Evolutionary conservation across 2,113 vertebrate genomes (phyloP), one percentile per base, ranked within the genome.

Genomic region (Tiliqua scincoides): DNA sequence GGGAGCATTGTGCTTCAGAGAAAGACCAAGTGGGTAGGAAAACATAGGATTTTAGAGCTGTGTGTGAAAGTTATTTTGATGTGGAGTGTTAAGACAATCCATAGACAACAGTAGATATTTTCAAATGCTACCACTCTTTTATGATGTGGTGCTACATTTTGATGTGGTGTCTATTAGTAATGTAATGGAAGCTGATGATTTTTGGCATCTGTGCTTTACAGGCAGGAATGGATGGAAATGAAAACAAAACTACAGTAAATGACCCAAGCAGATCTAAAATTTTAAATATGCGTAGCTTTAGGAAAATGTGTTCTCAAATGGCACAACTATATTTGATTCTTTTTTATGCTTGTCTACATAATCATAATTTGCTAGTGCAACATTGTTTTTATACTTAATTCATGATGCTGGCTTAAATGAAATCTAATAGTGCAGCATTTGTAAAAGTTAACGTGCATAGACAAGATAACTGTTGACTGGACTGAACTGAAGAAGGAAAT

Each of bases 401-500:
- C 63, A 6, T 83, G 1, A 70, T 86, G 11, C 11, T 65, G 3
- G 48, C 4, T 52, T 87, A 87, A 85, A 35, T 11, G 77, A 54
- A n/a, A 23, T 82, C 2, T 57, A 76, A 3, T 68, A 73, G n/a
- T 68, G 8, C 65, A 86, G 18, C 57, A 83, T 86, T 61, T 89
- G 14, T 82, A 81, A 89, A 52, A 63, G n/a, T 88, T 92, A 91
- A 73, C 61, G 30, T 11, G 18, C 40, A 70, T 83, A 77, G 59
- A 90, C 1, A 57, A 90, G 48, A 32, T 89, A 84, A 73, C 67
- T 73, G 15, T 92, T 93, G 30, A 71, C 54, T 88, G 78, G 82
- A 78, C 88, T 82, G 84, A 84, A 27, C 54, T 61, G 70, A 88
- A 88, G 89, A 90, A 87, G 86, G 78, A 70, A 84, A 81, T 90